Evolutionary conservation across 1,140 invertebrate genomes (phyloP), one percentile per base, ranked within the genome.

Genomic region (Apis laboriosa): DNA sequence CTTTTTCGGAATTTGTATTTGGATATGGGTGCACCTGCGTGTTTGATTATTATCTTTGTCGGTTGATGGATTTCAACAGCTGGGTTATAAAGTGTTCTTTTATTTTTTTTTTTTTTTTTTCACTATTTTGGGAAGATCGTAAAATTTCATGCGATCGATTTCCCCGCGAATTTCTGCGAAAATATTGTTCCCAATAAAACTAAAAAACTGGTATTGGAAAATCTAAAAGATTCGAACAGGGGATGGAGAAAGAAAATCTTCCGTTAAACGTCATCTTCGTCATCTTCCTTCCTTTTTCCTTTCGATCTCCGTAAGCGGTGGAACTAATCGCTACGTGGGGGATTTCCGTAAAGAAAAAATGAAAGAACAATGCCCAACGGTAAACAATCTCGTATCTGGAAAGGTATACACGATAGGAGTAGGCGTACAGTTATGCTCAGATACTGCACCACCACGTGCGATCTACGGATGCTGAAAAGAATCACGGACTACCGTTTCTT

Each of bases 401-500:
- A 82, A 86, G 70, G 63, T 21, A 28, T 53, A 53, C 53, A 34
- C 53, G 55, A 60, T 49, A 72, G 64, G 55, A 80, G 77, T 80
- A 51, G 77, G 73, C 66, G 86, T 84, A 68, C 53, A 77, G 68
- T 78, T 83, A 67, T 56, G 61, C 63, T 87, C 82, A 34, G 73
- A 81, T 86, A 77, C 55, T 60, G 28, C 60, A 58, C 49, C 77
- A 77, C 34, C 7, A 68, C 24, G 51, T 34, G 9, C 60, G 74
- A 87, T 80, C 24, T n/a, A 53, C 82, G 28, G 60, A 84, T 73
- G 60, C 43, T 66, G 68, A 80, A 74, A 77, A 88, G 68, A 88
- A 88, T 79, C 77, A 34, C 58, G 77, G 34, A 88, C 84, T 88
- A 88, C 86, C 84, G 84, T 88, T 86, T 76, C 68, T 84, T 80